Base-by-base conservation (phyloP, 2,888 invertebrate species). In the Agonopterix arenella region DNA sequence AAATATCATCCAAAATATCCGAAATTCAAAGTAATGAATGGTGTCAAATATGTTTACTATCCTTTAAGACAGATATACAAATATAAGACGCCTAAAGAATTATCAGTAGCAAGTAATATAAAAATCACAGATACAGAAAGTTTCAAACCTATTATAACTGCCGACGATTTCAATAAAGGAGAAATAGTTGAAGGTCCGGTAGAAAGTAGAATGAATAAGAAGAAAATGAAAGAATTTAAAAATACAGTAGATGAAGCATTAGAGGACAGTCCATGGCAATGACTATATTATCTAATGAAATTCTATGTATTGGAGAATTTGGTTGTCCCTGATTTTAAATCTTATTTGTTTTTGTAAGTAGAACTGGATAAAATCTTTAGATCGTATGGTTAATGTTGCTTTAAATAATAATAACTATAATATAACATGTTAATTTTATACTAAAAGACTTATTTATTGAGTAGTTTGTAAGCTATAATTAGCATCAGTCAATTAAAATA, bases 281-380 rank as follows among this genome's bases (percentile, higher is more conserved):
- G 88, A 89, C 88, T 89, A 89, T 88, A 67, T 76, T 86, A 88
- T 62, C 59, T 84, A 44, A 70, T 84, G 75, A 85, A 86, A 57
- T 78, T 88, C 7, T 84, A 84, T 52, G 75, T 83, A 53, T 62
- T 86, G 44, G 84, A 85, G 2, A 84, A 76, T 44, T 69, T 88
- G 47, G 81, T 85, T 36, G 72, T 69, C 51, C 81, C 84, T 45
- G 83, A 85, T 62, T 77, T 86, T 65, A 76, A 62, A 68, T 72
- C 84, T 9, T 84, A 68, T 66, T 64, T 82, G 57, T 84, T 83
- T 64, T 53, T 84, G 44, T 44, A 44, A 18, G 16, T 2, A 42
- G 11, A 43, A n/a, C 11, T 40, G 5, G 11, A 11, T 40, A 38
- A 38, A 38, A 38, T 38, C 10, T 8, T 38, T 38, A 10, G 9